Evolutionary conservation across 2,797 vertebrate genomes (phyloP), one percentile per base, ranked within the genome.

Genomic region (Schizopygopsis pylzovi): DNA sequence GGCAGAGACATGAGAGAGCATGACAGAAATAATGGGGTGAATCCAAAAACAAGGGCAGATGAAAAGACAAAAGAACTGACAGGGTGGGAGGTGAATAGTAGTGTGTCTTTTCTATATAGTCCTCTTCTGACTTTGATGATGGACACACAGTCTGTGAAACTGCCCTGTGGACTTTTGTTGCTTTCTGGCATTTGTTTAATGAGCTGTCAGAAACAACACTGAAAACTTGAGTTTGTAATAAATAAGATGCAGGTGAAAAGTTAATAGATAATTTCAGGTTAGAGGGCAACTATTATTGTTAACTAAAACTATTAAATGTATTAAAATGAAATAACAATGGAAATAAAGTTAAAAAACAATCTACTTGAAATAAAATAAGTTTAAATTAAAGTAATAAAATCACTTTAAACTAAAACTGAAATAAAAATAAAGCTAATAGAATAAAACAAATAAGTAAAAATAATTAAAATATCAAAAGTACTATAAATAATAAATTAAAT

Each of bases 21-120:
- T 54, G 65, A 47, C 67, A 79, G 76, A 85, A 85, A 85, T 85
- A 79, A 85, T 79, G 77, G 28, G 63, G 49, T 79, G 76, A 85
- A 59, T 79, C 77, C 52, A 85, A 79, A 85, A 85, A 85, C 67
- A 39, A 71, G 83, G 76, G 41, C 65, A 45, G 49, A 70, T 85
- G 65, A 79, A 71, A 77, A 84, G 73, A 54, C 33, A 78, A 78
- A 85, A 85, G 75, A 85, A 85, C 37, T 80, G 83, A 59, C 25
- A 11, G 83, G 41, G 52, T 59, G 54, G 41, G 76, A 47, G 67
- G 76, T 33, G 76, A 71, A 47, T 4, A 16, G 39, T 56, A 47
- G 28, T 4, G 61, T 43, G 22, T 84, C 25, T 85, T 79, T 45
- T 72, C 59, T 52, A 37, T 76, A 70, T 59, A 39, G 49, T 22